Evolutionary conservation across 1,140 invertebrate genomes (phyloP), one percentile per base, ranked within the genome.

Genomic region (Coptotermes formosanus): DNA sequence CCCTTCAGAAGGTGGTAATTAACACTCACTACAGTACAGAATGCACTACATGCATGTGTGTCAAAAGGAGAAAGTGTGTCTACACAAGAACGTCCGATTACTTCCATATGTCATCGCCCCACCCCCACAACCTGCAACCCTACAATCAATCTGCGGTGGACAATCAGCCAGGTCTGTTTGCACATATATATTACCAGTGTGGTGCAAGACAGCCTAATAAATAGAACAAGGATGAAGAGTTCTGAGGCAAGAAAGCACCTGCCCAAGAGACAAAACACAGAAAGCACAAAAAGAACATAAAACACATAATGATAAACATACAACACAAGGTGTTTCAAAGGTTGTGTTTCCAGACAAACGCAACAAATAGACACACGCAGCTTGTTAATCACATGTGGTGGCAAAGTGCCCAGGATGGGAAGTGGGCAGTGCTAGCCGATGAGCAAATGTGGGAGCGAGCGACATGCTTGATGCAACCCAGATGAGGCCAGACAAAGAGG

Each of bases 221-320:
- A 75, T 30, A n/a, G 44, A 2, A 83, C 3, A 11, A 52, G 82
- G 48, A 83, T 44, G 82, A 83, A 52, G 43, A 75, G 16, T 75
- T 25, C 8, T 75, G 64, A 75, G 64, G 64, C 19, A 86, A 86
- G 69, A 38, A 86, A 84, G 82, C 82, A 86, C 23, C 25, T 48
- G 52, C 30, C 82, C 86, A 86, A 85, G 64, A 82, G 64, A 85
- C 59, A 86, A 86, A 83, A 86, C 86, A 86, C 45, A 84, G 84
- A 83, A 86, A 84, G 86, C 86, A 84, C 81, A 86, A 83, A 83
- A 23, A 83, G 45, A 86, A 84, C 30, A 59, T 38, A 69, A 86
- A 69, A 86, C 23, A 83, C 86, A 86, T 32, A 86, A 82, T 52
- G 44, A 86, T 59, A 52, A 86, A 86, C 82, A 83, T 14, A 82